Base-by-base conservation (phyloP, 2,797 vertebrate species). In the Sebastes miniatus region DNA sequence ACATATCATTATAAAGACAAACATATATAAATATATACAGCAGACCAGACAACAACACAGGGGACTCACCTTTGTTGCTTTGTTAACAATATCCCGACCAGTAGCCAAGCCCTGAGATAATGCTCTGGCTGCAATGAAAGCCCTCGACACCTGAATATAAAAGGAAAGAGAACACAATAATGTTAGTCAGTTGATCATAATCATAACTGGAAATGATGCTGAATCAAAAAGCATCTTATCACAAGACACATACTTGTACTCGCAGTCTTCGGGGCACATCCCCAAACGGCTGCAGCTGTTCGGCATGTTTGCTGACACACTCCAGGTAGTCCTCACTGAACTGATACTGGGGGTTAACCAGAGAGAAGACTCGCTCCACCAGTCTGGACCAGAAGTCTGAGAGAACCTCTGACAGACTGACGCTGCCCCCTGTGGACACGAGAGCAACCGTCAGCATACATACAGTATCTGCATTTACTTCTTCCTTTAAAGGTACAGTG, bases 271-370 rank as follows among this genome's bases (percentile, higher is more conserved):
- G 96, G 5, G 97, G 97, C 50, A 96, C 93, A n/a, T 98, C 97
- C 76, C 97, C 97, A 8, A 98, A 98, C 0, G 97, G 96, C 81
- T 95, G 96, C 74, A 98, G 94, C 81, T 96, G 95, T 22, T 97
- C 97, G 0, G 96, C 92, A 8, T 97, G 96, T 80, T 96, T 97
- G 59, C 95, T 96, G 67, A 97, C 96, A 86, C 97, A 98, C 87
- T 97, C 96, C 93, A 98, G 93, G 90, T 97, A 98, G 64, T 97
- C 96, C 13, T 96, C 95, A 10, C 93, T 95, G 86, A 98, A 97
- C 91, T 96, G 95, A 85, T 97, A 98, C 87, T 98, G 97, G 7
- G 97, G 97, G 84, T 98, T 97, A 58, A 98, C 95, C 88, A 98
- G 93, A 32, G 96, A 96, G 83, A 98, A 97, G 63, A 96, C 96